Percentiles rank a stretch among this genome's conserved stretches.
These are phyloP conservation scores for Chionomys nivalis DNA, from an alignment of 2,113 vertebrate species.

Conservation along the genomic window DNA sequence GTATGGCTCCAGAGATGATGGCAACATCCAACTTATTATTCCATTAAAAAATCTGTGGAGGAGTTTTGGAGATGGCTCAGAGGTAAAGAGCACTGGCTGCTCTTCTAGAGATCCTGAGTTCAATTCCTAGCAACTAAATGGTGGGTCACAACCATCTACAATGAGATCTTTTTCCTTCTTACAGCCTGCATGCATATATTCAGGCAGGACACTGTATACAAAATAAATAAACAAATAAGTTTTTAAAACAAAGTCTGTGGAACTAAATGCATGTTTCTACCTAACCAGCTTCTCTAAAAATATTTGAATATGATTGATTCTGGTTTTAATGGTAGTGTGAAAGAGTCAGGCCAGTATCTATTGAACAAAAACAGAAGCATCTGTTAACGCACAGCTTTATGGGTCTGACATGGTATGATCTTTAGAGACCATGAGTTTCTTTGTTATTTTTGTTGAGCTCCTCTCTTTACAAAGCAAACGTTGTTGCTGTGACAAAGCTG, in stretches of 20 bases:
- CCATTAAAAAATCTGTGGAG: background rate
- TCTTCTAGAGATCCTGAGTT: background rate
- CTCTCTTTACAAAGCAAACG: background rate
- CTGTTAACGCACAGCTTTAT: background rate
- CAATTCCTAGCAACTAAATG: background rate
- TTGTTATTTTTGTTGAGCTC: background rate
- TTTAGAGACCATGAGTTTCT: background rate
- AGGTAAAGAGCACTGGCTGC: background rate
- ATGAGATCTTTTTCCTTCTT: background rate
- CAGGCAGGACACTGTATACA: background rate
- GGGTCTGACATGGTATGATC: background rate
- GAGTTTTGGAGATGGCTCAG: background rate
- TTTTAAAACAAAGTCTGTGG: background rate
- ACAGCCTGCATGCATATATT: background rate
- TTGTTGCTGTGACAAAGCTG: background rate
- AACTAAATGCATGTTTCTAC: background rate
- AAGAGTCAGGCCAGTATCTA: background rate
- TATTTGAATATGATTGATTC: background rate
- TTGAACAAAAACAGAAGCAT: background rate
- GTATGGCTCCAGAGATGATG: too few relatives aligned
- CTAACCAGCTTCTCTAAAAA: background rate
- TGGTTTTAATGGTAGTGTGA: background rate
- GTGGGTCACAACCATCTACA: background rate
- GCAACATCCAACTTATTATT: background rate
- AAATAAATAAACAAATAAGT: background rate